Conservation (phyloP, 2,888 invertebrate species). For the Invenusta paracnida region DNA sequence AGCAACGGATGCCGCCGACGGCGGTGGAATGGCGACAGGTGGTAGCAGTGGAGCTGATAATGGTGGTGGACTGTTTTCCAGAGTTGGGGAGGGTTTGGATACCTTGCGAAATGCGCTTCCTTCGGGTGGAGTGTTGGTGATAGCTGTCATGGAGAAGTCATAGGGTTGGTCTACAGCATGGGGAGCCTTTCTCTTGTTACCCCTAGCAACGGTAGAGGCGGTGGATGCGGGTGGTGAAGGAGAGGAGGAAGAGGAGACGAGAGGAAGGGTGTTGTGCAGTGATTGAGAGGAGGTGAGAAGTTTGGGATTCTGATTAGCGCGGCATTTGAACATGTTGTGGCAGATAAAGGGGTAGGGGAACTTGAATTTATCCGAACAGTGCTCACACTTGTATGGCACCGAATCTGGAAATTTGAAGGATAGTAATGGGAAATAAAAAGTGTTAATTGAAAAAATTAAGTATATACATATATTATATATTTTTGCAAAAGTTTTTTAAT, state of each 20-base stretch:
- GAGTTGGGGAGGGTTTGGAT: not conserved
- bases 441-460: too few species aligned
- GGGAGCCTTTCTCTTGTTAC: not conserved
- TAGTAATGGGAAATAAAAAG: too few species aligned
- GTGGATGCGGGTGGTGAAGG: not conserved
- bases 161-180: not conserved
- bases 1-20: too few species aligned
- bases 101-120: conserved; percentile 27
- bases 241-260: not conserved
- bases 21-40: not conserved
- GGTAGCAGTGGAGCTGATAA: not conserved
- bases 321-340: conserved; percentile 55
- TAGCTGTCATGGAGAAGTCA: not conserved
- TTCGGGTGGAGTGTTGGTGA: not conserved
- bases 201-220: not conserved
- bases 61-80: not conserved
- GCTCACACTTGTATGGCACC: conserved; percentile 1
- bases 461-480: too few species aligned
- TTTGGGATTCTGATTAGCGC: not conserved
- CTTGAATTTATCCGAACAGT: conserved; percentile 53
- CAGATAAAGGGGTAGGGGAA: conserved; percentile 53
- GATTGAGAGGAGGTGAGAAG: not conserved
- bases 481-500: too few species aligned
- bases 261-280: too few species aligned
- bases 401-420: too few species aligned